Conservation (phyloP, 2,113 vertebrate species). For the Sander vitreus region DNA sequence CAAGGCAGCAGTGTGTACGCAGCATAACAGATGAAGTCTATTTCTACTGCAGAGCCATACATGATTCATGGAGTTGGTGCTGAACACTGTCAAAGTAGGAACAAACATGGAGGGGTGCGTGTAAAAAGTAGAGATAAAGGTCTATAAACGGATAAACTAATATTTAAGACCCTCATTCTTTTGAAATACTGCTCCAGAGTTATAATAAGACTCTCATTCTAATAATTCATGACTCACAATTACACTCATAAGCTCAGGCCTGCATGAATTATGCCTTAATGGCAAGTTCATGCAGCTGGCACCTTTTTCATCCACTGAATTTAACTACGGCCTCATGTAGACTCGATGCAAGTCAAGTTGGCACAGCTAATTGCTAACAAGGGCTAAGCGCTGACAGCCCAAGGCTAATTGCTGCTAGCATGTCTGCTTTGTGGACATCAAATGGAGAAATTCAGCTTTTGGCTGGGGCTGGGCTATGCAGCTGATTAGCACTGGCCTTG, state of each 20-base stretch:
- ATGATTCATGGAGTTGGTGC: constrained; percentile 73
- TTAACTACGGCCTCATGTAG: constrained; percentile 26
- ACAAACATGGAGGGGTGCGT: constrained; percentile 50
- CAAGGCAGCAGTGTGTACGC: constrained; percentile 44
- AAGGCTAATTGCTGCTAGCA: constrained; percentile 74
- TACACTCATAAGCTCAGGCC: constrained; percentile 61
- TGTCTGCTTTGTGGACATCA: constrained; percentile 72
- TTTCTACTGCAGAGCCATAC: constrained; percentile 71
- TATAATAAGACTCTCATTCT: constrained; percentile 68
- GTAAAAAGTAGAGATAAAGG: constrained; percentile 51
- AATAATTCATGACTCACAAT: constrained; percentile 75
- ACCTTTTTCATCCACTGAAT: constrained; percentile 56
- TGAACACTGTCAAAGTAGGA: constrained; percentile 60
- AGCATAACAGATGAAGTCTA: constrained; percentile 71
- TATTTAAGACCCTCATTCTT: constrained; percentile 71
- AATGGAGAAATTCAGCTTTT: constrained; percentile 69
- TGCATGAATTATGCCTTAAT: constrained; percentile 62
- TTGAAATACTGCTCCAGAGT: constrained; percentile 59
- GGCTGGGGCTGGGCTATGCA: constrained; percentile 44
- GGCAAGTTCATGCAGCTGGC: constrained; percentile 62
- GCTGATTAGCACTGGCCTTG: constrained; percentile 68
- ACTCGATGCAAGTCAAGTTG: constrained; percentile 53
- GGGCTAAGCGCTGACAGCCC: constrained; percentile 70
- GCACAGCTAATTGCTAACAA: constrained; percentile 72
- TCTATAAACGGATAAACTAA: constrained; percentile 76